Evolutionary conservation across 2,113 vertebrate genomes (phyloP).

Genomic region (Columba livia): DNA sequence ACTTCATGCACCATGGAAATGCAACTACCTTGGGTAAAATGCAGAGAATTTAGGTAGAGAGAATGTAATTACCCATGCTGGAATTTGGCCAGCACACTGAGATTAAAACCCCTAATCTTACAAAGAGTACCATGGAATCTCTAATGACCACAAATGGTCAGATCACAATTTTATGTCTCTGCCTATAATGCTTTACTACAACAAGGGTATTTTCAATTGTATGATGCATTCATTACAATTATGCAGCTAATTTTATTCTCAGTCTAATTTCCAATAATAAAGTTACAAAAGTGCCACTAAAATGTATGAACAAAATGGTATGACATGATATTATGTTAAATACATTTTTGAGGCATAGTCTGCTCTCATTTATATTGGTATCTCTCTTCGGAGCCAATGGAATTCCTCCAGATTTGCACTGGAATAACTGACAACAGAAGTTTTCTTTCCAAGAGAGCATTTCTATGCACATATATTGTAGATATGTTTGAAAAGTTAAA

Average conservation of each 20-base stretch:
- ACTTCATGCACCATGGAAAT: slow-evolving; percentile 32
- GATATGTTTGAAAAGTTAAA: slow-evolving; percentile 38
- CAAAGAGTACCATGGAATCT: slow-evolving; percentile 52
- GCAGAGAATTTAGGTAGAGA: slow-evolving; percentile 40
- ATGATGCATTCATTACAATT: slow-evolving; percentile 11
- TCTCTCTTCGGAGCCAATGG: slow-evolving; percentile 34
- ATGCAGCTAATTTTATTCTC: slow-evolving; percentile 17
- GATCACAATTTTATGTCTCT: slow-evolving; percentile 46
- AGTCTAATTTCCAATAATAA: slow-evolving; percentile 29
- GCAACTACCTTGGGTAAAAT: slow-evolving; percentile 47
- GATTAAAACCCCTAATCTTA: slow-evolving; percentile 65
- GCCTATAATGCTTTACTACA: slow-evolving; percentile 32
- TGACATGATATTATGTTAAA: not conserved
- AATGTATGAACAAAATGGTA: not conserved
- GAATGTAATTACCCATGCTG: slow-evolving; percentile 54
- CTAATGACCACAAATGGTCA: slow-evolving; percentile 64
- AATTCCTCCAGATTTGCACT: slow-evolving; percentile 38
- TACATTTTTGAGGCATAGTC: slow-evolving; percentile 33
- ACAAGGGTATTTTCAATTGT: slow-evolving; percentile 20
- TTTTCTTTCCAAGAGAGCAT: not conserved
- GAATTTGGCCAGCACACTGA: slow-evolving; percentile 54
- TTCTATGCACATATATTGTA: not conserved
- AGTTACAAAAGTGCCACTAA: slow-evolving; percentile 4
- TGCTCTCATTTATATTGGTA: not conserved
- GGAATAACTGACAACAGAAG: slow-evolving; percentile 31